phyloP scores from a whole-genome alignment of 2,888 invertebrate genomes.

The Parapristionchus giblindavisi region DNA sequence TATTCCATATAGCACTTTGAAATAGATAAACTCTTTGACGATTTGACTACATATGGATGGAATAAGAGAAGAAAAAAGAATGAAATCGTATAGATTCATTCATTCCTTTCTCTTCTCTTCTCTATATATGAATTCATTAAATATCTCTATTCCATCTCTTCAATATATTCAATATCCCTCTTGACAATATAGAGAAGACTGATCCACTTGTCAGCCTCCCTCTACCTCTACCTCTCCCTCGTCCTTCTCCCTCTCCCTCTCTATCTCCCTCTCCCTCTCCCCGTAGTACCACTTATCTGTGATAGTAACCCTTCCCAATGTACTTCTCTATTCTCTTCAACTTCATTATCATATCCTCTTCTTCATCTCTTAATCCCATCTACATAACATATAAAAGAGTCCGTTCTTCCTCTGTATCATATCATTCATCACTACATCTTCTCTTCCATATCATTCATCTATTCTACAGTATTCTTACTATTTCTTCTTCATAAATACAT shows the following conservation, averaged over 20 bases:
- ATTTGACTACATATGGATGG: too few species aligned
- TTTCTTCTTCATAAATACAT: background rate
- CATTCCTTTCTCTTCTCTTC: constrained; percentile 10
- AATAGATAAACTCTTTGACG: too few species aligned
- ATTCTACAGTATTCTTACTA: constrained; percentile 3
- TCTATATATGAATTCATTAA: background rate
- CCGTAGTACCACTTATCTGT: too few species aligned
- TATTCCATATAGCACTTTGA: too few species aligned
- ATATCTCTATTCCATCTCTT: constrained; percentile 15
- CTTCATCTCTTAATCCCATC: constrained; percentile 10
- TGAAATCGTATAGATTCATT: too few species aligned
- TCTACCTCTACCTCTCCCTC: background rate
- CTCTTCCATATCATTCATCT: background rate
- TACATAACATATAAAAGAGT: constrained; percentile 11
- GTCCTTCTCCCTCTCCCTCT: constrained; percentile 2
- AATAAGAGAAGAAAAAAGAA: too few species aligned
- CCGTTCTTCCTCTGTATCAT: background rate
- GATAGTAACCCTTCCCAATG: constrained; percentile 9
- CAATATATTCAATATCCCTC: too few species aligned
- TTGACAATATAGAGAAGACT: too few species aligned
- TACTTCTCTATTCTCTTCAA: constrained; percentile 5
- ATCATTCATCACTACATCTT: constrained; percentile 7
- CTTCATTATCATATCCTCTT: constrained; percentile 21
- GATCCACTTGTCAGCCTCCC: constrained; percentile 22
- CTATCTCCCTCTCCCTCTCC: constrained; percentile 6